Base-by-base conservation (phyloP, 2,888 invertebrate species). In the Eristalis pertinax region DNA sequence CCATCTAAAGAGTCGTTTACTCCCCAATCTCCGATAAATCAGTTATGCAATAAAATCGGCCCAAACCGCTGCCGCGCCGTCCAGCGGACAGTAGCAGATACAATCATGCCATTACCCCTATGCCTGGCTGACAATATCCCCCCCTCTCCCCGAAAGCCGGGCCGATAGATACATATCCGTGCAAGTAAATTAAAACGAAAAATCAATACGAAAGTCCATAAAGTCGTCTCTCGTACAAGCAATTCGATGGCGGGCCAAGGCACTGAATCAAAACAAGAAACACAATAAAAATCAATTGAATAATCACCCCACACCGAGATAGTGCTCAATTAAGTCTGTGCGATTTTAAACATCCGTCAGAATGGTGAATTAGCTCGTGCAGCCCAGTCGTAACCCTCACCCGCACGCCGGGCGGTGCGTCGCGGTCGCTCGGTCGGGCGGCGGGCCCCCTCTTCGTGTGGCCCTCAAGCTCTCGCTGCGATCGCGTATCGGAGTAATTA, bases 261-360 rank as follows among this genome's bases (percentile, higher is more conserved):
- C 32, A 64, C 41, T 58, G 65, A 72, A 70, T 74, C 58, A 56
- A 74, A 78, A 74, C 77, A 65, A 75, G 86, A 75, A 74, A 70
- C 60, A 78, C 24, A 68, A 74, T 43, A 74, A 70, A 38, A 69
- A 13, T 50, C 32, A 77, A 78, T 77, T 74, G 74, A 86, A 74
- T 86, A 78, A 81, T 78, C 74, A 35, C 78, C 50, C 19, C 19
- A 19, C 50, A 8, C 19, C 26, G 1, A 8, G 50, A 50, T 60
- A 63, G 78, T 38, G 77, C 26, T 86, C 67, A 82, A 69, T 78
- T 78, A 75, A 69, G 75, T 32, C 63, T 82, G 78, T 79, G 50
- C 50, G 74, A 75, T 43, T 79, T 82, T 70, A 62, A 75, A 75
- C 75, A 86, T 86, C 86, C 63, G 74, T 79, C 86, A 68, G 82